Conservation (phyloP, 2,888 invertebrate species). For the Onthophagus sagittarius region DNA sequence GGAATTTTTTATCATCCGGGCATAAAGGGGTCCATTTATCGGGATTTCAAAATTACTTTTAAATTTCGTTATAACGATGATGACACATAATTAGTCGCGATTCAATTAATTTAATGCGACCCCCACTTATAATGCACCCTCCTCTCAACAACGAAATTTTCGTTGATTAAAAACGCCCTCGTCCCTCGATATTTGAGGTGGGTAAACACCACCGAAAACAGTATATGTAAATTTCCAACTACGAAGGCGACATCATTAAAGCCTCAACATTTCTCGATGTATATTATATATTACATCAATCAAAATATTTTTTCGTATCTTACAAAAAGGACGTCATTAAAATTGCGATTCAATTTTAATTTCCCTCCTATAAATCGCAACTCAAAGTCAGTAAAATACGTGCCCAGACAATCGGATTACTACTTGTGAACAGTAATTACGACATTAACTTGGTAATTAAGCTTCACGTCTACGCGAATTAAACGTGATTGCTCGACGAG, state of each 20-base stretch:
- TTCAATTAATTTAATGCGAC: not conserved
- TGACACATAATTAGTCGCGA: not conserved
- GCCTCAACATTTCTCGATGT: no score
- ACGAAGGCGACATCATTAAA: no score
- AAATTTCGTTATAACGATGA: not conserved
- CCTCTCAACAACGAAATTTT: not conserved
- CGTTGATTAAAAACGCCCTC: not conserved
- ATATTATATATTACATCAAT: no score
- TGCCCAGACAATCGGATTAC: not conserved
- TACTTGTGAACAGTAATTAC: not conserved
- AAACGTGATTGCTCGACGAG: not conserved
- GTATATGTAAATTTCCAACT: no score
- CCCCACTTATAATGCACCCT: not conserved
- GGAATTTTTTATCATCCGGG: not conserved
- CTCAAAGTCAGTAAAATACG: not conserved
- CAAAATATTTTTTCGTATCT: no score
- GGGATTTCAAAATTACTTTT: not conserved
- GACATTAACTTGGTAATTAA: not conserved
- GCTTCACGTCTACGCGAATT: not conserved
- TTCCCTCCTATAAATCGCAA: not conserved
- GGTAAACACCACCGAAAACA: not conserved
- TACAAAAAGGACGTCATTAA: no score
- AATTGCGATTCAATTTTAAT: no score
- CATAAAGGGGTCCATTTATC: not conserved
- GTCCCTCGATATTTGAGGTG: not conserved